These are phyloP conservation scores for Acronicta aceris DNA, from an alignment of 2,888 invertebrate species.

Conservation along the genomic window DNA sequence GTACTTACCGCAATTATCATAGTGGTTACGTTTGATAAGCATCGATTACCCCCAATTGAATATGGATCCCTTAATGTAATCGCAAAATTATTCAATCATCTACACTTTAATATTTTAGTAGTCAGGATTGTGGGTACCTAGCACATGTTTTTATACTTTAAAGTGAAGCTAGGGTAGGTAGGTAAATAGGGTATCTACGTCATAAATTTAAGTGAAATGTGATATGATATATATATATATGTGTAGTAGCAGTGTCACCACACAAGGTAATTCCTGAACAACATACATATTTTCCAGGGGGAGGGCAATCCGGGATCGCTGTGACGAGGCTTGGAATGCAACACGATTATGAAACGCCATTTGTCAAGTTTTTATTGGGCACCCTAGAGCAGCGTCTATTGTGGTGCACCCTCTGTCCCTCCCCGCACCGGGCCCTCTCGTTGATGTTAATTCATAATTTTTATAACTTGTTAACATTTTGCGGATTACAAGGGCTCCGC, in stretches of 20 bases:
- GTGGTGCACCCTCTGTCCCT: constrained; percentile 67
- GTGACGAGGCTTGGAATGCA: constrained; percentile 85
- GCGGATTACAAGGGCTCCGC: constrained; percentile 63
- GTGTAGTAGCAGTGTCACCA: constrained; percentile 48
- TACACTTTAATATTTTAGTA: not conserved
- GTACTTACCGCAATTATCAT: constrained; percentile 33
- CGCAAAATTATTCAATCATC: not conserved
- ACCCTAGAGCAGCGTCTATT: constrained; percentile 81
- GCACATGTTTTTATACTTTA: not conserved
- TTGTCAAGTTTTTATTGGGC: constrained; percentile 89
- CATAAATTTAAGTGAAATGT: constrained; percentile 26
- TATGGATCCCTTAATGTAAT: not conserved
- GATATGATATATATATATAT: constrained; percentile 44
- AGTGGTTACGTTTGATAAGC: constrained; percentile 9
- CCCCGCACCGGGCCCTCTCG: constrained; percentile 75
- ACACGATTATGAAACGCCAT: constrained; percentile 88
- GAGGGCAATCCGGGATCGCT: constrained; percentile 76
- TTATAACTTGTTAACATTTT: constrained; percentile 86
- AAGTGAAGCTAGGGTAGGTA: not conserved
- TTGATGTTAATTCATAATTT: constrained; percentile 86
- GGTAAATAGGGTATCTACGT: constrained; percentile 1
- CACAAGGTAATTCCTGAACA: constrained; percentile 66
- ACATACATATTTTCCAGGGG: constrained; percentile 75
- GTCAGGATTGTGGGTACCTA: not conserved
- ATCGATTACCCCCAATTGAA: constrained; percentile 14